phyloP scores from a whole-genome alignment of 2,888 invertebrate genomes.

The Diarsia mendica region DNA sequence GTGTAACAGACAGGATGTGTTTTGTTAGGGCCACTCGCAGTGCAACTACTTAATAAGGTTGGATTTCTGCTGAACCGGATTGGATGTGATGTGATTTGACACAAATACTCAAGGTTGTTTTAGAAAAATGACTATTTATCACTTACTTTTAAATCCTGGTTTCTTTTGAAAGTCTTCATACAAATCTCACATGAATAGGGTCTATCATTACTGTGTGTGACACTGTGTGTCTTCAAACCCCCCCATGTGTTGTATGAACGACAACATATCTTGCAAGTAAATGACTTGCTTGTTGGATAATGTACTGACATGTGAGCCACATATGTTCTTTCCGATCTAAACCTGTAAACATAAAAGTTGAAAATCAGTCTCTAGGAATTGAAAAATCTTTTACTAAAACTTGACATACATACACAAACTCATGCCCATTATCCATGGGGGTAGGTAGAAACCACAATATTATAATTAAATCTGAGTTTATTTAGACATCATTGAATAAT shows the following conservation, averaged over 20 bases:
- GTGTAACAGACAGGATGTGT: background rate
- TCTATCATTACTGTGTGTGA: slow-evolving; percentile 92
- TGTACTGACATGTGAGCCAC: slow-evolving; percentile 90
- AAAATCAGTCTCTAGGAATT: background rate
- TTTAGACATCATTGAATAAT: no score
- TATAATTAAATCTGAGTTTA: no score
- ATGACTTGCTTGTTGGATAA: slow-evolving; percentile 70
- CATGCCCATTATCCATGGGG: no score
- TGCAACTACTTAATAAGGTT: no score
- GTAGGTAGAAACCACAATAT: no score
- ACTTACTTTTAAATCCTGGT: slow-evolving; percentile 93
- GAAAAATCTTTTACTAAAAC: background rate
- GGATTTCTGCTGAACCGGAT: no score
- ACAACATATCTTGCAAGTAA: slow-evolving; percentile 91
- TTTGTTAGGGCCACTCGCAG: no score
- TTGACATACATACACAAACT: no score
- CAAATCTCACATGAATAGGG: slow-evolving; percentile 93
- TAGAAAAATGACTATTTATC: background rate
- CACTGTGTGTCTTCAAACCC: slow-evolving; percentile 92
- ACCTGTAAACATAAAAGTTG: slow-evolving; percentile 82
- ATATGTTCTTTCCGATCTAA: slow-evolving; percentile 92
- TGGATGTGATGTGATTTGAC: no score
- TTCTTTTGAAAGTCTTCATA: slow-evolving; percentile 93
- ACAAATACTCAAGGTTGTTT: background rate
- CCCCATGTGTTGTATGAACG: slow-evolving; percentile 93